These are phyloP conservation scores for Chloromyia formosa DNA, from an alignment of 2,888 invertebrate genomes.

Conservation along the genomic window DNA sequence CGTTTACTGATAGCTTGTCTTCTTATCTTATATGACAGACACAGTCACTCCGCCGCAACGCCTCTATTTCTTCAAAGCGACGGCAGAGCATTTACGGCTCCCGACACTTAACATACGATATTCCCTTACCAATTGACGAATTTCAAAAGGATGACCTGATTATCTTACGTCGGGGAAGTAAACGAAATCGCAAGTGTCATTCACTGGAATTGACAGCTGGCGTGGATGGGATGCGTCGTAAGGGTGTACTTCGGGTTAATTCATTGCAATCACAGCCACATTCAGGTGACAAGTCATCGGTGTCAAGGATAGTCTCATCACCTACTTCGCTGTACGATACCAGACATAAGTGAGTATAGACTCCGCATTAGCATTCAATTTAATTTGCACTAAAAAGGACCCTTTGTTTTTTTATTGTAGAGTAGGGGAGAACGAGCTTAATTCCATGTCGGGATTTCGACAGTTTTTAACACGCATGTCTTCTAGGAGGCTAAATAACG, in stretches of 20 bases:
- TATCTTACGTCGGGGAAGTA: slow-evolving; percentile 26
- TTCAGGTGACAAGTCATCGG: slow-evolving; percentile 59
- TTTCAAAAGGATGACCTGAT: slow-evolving; percentile 66
- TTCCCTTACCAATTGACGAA: slow-evolving; percentile 70
- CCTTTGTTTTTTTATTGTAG: too few species aligned
- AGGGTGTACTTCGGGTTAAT: slow-evolving; percentile 55
- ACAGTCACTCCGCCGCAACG: slow-evolving; percentile 59
- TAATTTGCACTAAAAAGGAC: neutral
- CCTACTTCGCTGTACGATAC: slow-evolving; percentile 60
- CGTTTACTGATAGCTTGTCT: neutral
- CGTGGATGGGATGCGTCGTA: slow-evolving; percentile 27
- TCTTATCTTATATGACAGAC: slow-evolving; percentile 51
- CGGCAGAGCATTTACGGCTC: slow-evolving; percentile 67
- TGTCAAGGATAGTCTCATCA: slow-evolving; percentile 66
- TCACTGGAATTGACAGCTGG: slow-evolving; percentile 38
- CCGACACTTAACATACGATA: slow-evolving; percentile 70
- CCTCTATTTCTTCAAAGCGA: slow-evolving; percentile 60
- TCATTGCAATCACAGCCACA: slow-evolving; percentile 59
- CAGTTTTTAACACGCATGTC: slow-evolving; percentile 63
- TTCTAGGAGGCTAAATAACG: slow-evolving; percentile 58
- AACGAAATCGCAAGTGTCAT: slow-evolving; percentile 47
- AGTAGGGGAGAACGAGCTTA: slow-evolving; percentile 44
- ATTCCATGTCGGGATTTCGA: slow-evolving; percentile 58
- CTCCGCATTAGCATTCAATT: neutral
- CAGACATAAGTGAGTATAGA: slow-evolving; percentile 39